Conservation (phyloP, 2,888 invertebrate species). For the Fissipunctia ypsillon region DNA sequence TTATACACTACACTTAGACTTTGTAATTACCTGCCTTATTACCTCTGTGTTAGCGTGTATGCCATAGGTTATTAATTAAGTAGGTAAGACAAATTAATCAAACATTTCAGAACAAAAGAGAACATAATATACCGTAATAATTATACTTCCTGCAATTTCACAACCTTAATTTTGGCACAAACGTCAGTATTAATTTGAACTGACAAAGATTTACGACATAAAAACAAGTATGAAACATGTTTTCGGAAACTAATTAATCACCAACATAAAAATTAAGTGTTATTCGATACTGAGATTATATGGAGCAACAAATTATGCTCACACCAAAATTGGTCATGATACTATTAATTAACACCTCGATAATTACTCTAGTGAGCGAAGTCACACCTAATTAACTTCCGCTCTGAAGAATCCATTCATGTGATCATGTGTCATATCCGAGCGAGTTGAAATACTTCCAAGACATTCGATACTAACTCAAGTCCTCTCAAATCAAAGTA, state of each 20-base stretch:
- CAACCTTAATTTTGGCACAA: conserved; percentile 35
- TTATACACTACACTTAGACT: not conserved
- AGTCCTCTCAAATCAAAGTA: conserved; percentile 57
- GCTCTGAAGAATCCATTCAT: conserved; percentile 26
- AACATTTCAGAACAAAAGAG: conserved; percentile 11
- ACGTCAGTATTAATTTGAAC: conserved; percentile 48
- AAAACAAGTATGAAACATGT: conserved; percentile 50
- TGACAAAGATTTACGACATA: conserved; percentile 52
- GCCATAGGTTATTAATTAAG: no score
- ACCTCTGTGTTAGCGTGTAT: no score
- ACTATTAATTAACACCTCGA: conserved; percentile 51
- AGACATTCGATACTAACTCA: conserved; percentile 52
- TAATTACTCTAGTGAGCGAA: conserved; percentile 45
- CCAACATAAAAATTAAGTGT: conserved; percentile 47
- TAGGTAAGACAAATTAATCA: no score
- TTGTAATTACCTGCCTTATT: not conserved
- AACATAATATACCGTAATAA: not conserved
- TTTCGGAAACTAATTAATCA: conserved; percentile 55
- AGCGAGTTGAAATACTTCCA: conserved; percentile 38
- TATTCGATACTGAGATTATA: conserved; percentile 50
- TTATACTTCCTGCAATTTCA: conserved; percentile 30
- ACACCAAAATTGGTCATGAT: conserved; percentile 38
- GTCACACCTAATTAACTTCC: conserved; percentile 39
- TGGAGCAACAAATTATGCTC: conserved; percentile 51
- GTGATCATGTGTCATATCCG: conserved; percentile 28